phyloP scores from a whole-genome alignment of 2,888 invertebrate species.

The Bugula neritina region DNA sequence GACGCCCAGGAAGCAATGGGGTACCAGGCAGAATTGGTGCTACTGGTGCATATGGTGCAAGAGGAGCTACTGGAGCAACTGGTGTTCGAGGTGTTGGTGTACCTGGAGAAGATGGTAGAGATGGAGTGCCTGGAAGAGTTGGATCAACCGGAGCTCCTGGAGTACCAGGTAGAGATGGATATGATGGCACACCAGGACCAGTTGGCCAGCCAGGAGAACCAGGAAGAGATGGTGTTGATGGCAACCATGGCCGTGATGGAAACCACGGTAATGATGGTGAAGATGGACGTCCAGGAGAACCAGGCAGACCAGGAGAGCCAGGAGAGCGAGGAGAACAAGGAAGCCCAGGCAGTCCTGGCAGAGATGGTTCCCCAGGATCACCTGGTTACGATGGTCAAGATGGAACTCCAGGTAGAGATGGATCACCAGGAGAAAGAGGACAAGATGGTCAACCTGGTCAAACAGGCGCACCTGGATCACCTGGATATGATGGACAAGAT shows the following conservation, averaged over 20 bases:
- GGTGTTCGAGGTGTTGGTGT: conserved; percentile 1
- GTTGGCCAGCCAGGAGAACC: not conserved
- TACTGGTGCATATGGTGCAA: not conserved
- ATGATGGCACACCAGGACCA: conserved; percentile 12
- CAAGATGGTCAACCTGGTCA: not conserved
- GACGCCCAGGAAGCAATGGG: not conserved
- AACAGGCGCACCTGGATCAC: not conserved
- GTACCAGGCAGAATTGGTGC: not conserved
- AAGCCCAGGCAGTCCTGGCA: not conserved
- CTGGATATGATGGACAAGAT: not conserved
- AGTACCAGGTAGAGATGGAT: not conserved
- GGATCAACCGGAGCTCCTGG: not conserved
- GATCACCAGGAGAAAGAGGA: not conserved
- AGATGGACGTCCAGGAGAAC: not conserved
- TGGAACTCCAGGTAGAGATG: not conserved
- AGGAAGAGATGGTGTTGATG: not conserved
- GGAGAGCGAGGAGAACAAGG: not conserved
- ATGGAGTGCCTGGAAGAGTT: not conserved
- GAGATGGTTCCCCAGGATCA: not conserved
- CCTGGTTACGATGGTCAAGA: not conserved
- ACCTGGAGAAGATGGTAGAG: not conserved
- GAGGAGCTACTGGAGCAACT: conserved; percentile 2
- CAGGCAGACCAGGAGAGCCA: not conserved
- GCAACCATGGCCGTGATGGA: not conserved
- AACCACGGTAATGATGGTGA: conserved; percentile 1